A percentile compares a stretch with the other conserved stretches of the same genome.
Evolutionary conservation across 2,888 invertebrate genomes (phyloP).

Genomic region (Drosophila glabriapex): DNA sequence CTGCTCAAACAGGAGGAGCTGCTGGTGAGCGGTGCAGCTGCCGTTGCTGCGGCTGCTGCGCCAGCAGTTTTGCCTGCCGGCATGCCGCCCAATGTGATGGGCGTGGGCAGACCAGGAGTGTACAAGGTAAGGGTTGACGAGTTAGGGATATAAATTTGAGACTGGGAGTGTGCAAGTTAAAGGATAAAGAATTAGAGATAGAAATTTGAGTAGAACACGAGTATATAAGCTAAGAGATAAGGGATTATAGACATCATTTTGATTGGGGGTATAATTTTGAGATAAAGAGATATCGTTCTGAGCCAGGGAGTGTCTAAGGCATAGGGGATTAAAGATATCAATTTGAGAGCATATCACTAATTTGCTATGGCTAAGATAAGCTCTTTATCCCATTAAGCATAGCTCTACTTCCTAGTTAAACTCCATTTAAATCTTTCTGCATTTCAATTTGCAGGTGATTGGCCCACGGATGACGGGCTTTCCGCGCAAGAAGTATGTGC

Average conservation of each 20-base stretch:
- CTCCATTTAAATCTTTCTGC: neutral
- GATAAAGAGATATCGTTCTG: neutral
- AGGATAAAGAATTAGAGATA: neutral
- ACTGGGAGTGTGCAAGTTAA: neutral
- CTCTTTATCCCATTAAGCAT: neutral
- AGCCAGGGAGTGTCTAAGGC: too few relatives aligned
- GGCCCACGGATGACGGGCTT: slow-evolving; percentile 84
- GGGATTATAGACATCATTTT: neutral
- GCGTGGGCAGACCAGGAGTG: slow-evolving; percentile 83
- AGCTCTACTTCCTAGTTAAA: neutral
- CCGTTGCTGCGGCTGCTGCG: slow-evolving; percentile 35
- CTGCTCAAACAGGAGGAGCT: slow-evolving; percentile 74
- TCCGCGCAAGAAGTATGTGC: slow-evolving; percentile 86
- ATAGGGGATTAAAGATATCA: too few relatives aligned
- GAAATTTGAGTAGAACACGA: neutral
- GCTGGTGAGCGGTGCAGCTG: slow-evolving; percentile 57
- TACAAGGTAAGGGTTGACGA: slow-evolving; percentile 72
- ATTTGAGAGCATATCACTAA: too few relatives aligned
- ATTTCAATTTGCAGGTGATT: slow-evolving; percentile 76
- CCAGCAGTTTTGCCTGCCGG: slow-evolving; percentile 54
- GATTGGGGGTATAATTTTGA: neutral
- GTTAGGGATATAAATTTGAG: neutral
- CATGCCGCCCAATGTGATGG: slow-evolving; percentile 82
- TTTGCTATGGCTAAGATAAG: too few relatives aligned
- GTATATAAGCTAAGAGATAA: neutral